These are phyloP conservation scores for Oncopodura yosiiana DNA, from an alignment of 1,140 invertebrate genomes.

Conservation along the genomic window DNA sequence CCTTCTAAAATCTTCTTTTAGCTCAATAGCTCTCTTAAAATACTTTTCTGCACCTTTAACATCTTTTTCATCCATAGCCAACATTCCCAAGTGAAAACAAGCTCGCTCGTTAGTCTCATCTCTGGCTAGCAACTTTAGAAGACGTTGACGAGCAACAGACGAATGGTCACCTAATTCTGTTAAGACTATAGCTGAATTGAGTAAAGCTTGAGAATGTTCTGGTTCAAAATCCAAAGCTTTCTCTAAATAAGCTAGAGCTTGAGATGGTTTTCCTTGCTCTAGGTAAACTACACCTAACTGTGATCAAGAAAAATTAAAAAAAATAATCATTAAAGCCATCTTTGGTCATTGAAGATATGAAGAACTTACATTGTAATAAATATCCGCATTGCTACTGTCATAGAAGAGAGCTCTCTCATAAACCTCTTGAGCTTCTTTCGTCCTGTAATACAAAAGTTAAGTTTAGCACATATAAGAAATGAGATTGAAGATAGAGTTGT, in stretches of 20 bases:
- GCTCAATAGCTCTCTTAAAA: slow-evolving; percentile 73
- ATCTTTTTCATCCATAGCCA: slow-evolving; percentile 89
- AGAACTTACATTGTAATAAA: slow-evolving; percentile 90
- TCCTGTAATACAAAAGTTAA: slow-evolving; percentile 44
- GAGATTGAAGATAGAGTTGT: too few species aligned
- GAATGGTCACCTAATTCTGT: slow-evolving; percentile 73
- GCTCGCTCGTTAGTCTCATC: slow-evolving; percentile 66
- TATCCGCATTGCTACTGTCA: slow-evolving; percentile 89
- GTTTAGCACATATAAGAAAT: too few species aligned
- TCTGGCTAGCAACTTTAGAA: slow-evolving; percentile 69
- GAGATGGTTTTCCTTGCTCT: slow-evolving; percentile 80
- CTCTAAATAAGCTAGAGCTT: slow-evolving; percentile 83
- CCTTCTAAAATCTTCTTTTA: slow-evolving; percentile 40
- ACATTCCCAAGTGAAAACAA: slow-evolving; percentile 90
- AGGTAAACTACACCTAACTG: slow-evolving; percentile 86
- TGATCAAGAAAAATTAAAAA: slow-evolving; percentile 38
- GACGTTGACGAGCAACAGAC: slow-evolving; percentile 63
- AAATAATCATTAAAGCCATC: too few species aligned
- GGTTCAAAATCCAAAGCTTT: slow-evolving; percentile 86
- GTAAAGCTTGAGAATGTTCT: slow-evolving; percentile 84
- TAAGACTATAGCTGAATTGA: slow-evolving; percentile 89
- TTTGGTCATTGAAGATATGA: too few species aligned
- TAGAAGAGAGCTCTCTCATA: slow-evolving; percentile 87
- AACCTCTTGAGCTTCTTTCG: slow-evolving; percentile 86
- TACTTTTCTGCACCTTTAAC: slow-evolving; percentile 76